Percentiles rank a stretch among this genome's conserved stretches.
Conservation (phyloP, 2,797 vertebrate species). For the Gallinago stenura region DNA sequence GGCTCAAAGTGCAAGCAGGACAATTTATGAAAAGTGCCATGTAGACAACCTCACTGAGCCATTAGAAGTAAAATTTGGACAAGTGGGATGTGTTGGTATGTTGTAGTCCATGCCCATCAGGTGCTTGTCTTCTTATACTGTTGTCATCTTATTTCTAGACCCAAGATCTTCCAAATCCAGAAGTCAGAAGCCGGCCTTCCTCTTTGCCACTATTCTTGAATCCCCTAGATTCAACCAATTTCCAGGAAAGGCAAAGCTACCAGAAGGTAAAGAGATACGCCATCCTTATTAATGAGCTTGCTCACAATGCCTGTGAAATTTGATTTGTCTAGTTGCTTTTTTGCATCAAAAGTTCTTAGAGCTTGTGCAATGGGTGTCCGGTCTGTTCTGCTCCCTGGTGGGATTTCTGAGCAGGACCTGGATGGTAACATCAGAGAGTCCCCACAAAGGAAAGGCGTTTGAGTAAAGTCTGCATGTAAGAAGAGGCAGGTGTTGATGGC, state of each 20-base stretch:
- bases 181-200: constrained; percentile 8
- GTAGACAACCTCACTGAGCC: background rate
- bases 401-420: background rate
- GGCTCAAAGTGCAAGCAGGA: background rate
- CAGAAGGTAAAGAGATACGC: constrained; percentile 3
- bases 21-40: background rate
- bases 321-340: background rate
- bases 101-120: background rate
- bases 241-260: background rate
- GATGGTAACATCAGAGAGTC: background rate
- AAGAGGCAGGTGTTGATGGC: background rate
- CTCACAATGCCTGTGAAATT: background rate
- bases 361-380: background rate
- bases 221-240: background rate
- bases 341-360: background rate
- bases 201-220: background rate
- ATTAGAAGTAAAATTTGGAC: background rate
- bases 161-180: background rate
- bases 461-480: background rate
- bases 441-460: background rate
- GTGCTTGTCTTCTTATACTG: background rate
- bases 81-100: accelerated
- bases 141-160: constrained; percentile 13
- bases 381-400: background rate
- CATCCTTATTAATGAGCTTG: background rate